A percentile compares a stretch with the other conserved stretches of the same genome.
These are phyloP conservation scores for Catagonus wagneri DNA, from an alignment of 2,113 vertebrate genomes.

Conservation along the genomic window DNA sequence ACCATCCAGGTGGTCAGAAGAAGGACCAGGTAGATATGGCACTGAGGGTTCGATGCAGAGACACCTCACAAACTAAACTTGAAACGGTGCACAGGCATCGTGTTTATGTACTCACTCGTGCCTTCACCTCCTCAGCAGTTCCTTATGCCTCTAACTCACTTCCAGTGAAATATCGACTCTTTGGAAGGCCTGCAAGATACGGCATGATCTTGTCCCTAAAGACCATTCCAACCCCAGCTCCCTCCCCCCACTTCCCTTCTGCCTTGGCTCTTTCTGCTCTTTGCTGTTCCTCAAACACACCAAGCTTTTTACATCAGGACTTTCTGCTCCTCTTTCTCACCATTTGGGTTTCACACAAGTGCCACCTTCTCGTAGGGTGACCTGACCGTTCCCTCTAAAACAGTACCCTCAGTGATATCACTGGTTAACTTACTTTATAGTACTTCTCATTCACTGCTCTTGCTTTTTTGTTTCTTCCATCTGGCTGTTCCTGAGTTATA, in stretches of 20 bases:
- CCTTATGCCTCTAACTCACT: background rate
- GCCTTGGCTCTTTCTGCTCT: background rate
- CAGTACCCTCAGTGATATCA: background rate
- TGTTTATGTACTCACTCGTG: background rate
- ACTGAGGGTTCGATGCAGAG: background rate
- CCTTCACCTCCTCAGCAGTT: background rate
- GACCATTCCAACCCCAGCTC: background rate
- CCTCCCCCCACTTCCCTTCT: background rate
- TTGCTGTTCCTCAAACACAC: background rate
- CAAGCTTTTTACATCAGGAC: background rate
- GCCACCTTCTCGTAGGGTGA: background rate
- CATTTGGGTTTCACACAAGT: background rate
- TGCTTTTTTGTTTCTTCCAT: background rate
- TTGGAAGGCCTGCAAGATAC: background rate
- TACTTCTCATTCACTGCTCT: background rate
- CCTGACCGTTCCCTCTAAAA: background rate
- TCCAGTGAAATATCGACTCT: background rate
- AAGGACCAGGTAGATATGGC: background rate
- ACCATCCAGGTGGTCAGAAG: background rate
- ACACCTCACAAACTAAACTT: background rate
- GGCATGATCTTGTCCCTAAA: background rate
- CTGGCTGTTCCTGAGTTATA: background rate
- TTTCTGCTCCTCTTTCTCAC: background rate
- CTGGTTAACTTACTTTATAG: background rate
- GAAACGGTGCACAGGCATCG: rapidly evolving